Base-by-base conservation (phyloP, 2,888 invertebrate genomes). In the Sarcophaga variegata region DNA sequence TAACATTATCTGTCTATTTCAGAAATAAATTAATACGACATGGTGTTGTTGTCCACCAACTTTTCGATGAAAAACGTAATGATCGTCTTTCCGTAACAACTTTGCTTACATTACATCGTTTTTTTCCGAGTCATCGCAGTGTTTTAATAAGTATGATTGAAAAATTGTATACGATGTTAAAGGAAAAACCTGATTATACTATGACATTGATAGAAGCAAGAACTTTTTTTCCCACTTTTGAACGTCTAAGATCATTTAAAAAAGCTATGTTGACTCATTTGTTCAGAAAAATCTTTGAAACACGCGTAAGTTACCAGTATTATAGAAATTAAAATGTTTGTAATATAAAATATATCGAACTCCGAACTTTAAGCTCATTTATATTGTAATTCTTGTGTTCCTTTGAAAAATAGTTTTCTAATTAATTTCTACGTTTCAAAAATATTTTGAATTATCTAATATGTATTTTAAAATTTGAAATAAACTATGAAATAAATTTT, bases 91-190 rank as follows among this genome's bases (percentile, higher is more conserved):
- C 93, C 71, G 92, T 92, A 59, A 94, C 94, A 0, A 94, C 94
- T 81, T 91, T 96, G 67, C 90, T 96, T n/a, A 96, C 95, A 89
- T 91, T 96, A 75, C 94, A 95, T 2, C 94, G 95, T 72, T 97
- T 96, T 91, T 96, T 94, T 90, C 93, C 94, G 1, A 94, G 94
- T 86, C 94, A 96, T 63, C 95, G 95, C 87, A 93, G 93, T 2
- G 94, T 94, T 86, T 95, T 95, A 3, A 89, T 90, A 49, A 83
- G 86, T n/a, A 82, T 91, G n/a, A 90, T 93, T 3, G 93, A 92
- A 60, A 91, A 90, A 60, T 75, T 93, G 4, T 92, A 90, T 71
- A 22, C 89, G n/a, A 89, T 89, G 3, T 86, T 93, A 5, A 94
- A 95, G 88, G 91, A 93, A 0, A 94, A 94, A 88, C 95, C 95